A percentile compares a stretch with the other conserved stretches of the same genome.
Evolutionary conservation across 2,113 vertebrate species (phyloP).

Genomic region (Sander lucioperca): DNA sequence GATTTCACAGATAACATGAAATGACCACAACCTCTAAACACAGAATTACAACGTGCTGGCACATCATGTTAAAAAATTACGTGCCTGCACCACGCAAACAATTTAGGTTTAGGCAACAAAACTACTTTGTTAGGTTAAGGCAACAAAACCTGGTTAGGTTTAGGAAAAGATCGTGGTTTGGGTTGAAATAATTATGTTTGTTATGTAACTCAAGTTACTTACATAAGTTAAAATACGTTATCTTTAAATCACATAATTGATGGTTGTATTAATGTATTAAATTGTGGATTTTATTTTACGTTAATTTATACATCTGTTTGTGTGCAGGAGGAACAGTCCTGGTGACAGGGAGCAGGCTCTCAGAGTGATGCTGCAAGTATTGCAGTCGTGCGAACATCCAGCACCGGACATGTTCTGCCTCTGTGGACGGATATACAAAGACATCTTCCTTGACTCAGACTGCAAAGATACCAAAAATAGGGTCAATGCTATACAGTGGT

Average conservation of each 20-base stretch:
- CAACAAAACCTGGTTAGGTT: no score
- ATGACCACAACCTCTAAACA: no score
- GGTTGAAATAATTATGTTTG: no score
- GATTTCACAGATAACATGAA: no score
- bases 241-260: not conserved
- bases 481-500: conserved; percentile 95
- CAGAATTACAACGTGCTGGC: no score
- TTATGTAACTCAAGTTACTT: no score
- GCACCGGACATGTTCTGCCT: conserved; percentile 97
- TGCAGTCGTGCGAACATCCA: conserved; percentile 90
- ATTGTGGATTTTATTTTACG: not conserved
- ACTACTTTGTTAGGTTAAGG: no score
- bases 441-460: conserved; percentile 94
- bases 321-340: conserved; percentile 88
- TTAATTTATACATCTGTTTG: not conserved
- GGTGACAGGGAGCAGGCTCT: conserved; percentile 93
- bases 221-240: no score
- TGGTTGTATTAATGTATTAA: not conserved
- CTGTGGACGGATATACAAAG: conserved; percentile 97
- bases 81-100: no score
- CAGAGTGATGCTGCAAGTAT: conserved; percentile 91
- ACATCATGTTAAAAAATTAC: no score
- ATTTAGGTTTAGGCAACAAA: no score
- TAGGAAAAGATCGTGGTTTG: no score
- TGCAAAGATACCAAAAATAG: conserved; percentile 91